Evolutionary conservation across 2,797 vertebrate genomes (phyloP), one percentile per base, ranked within the genome.

Genomic region (Periparus ater): DNA sequence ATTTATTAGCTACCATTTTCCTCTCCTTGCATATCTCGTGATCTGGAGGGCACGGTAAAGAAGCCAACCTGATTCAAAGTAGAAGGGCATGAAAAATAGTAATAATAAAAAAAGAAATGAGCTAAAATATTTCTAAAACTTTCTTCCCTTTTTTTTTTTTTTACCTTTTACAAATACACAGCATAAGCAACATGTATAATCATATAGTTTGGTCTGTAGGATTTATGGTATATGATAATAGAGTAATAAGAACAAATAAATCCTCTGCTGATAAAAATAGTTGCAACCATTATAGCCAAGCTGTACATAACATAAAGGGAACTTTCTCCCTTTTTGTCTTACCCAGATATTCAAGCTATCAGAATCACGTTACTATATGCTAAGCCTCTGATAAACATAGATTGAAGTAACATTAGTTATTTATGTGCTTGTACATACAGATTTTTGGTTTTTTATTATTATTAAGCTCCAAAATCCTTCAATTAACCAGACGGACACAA

Each of bases 1-100:
- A 92, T 95, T 89, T 96, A 96, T 96, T 95, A 91, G 82, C 91
- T 89, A 91, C 89, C 66, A 75, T 91, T 91, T 89, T 83, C 47
- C 17, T 88, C 45, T 81, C 51, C 25, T 29, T 87, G 47, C 7
- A 1, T 83, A 48, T 83, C n/a, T 25, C 2, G 1, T 81, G 73
- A 36, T 92, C 78, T 91, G 75, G 54, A 89, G 72, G 78, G 54
- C 87, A 92, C 44, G 68, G 68, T 66, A 82, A 91, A 88, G 68
- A 76, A 91, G 34, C 22, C 36, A 90, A 75, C 26, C 29, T 71
- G 57, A 70, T 9, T 91, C 53, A 74, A 79, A 89, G 18, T 44
- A 65, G 36, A 91, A 91, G 34, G n/a, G 18, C 44, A 72, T 89
- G 61, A 93, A 92, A 91, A 89, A 94, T 42, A 87, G 30, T n/a